Evolutionary conservation across 2,797 vertebrate species (phyloP).

Genomic region (Lagothrix lagotricha): DNA sequence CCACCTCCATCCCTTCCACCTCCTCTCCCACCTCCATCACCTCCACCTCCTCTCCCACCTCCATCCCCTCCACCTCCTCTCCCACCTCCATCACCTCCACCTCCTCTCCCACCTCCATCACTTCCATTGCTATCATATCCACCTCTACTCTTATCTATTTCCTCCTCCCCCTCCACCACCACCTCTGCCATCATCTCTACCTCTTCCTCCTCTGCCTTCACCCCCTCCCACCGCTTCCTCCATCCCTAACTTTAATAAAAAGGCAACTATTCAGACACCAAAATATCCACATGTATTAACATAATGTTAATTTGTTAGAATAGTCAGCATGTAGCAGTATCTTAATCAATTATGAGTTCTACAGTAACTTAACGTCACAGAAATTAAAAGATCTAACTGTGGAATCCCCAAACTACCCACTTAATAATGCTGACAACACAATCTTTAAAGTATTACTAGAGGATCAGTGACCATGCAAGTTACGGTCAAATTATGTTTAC

Average conservation of each 20-base stretch:
- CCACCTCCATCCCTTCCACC: no score
- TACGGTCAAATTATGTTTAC: background rate
- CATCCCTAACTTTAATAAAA: background rate
- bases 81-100: no score
- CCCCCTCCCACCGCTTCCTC: background rate
- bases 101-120: background rate
- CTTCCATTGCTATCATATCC: background rate
- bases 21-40: no score
- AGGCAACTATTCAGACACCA: background rate
- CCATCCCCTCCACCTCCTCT: background rate
- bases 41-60: background rate
- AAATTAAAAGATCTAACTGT: background rate
- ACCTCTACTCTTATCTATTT: background rate
- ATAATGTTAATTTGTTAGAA: background rate
- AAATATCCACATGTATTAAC: rapidly evolving
- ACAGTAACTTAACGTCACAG: background rate
- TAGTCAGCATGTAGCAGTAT: background rate
- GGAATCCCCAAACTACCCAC: background rate
- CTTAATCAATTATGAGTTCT: rapidly evolving
- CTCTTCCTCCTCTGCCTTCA: no score
- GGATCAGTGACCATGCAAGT: background rate
- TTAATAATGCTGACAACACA: background rate
- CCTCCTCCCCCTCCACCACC: background rate
- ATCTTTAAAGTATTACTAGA: background rate
- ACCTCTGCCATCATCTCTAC: background rate